A percentile compares a stretch with the other conserved stretches of the same genome.
These are phyloP conservation scores for Chorisops tibialis DNA, from an alignment of 2,888 invertebrate species.

Conservation along the genomic window DNA sequence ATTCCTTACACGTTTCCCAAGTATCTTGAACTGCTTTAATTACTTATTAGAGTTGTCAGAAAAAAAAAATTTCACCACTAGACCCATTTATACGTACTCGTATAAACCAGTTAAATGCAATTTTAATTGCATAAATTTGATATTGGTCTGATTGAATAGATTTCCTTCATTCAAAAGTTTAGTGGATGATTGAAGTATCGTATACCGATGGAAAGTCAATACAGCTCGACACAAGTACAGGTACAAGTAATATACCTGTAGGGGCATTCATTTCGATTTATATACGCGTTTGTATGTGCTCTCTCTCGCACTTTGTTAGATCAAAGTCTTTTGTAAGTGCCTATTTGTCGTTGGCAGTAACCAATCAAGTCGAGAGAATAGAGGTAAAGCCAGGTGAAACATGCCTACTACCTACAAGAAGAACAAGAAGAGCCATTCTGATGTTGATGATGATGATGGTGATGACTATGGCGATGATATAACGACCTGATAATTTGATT, in stretches of 20 bases:
- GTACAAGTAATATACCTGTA: background rate
- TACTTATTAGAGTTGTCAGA: too few species aligned
- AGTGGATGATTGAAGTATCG: conserved; percentile 16
- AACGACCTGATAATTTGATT: conserved; percentile 48
- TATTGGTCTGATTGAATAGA: conserved; percentile 21
- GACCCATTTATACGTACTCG: background rate
- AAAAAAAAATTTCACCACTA: background rate
- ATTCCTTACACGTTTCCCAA: too few species aligned
- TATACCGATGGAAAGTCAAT: conserved; percentile 12
- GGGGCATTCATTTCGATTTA: background rate
- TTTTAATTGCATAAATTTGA: conserved; percentile 8
- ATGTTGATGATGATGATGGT: conserved; percentile 38
- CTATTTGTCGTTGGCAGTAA: conserved; percentile 24
- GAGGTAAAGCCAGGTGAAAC: conserved; percentile 19
- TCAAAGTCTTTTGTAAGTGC: conserved; percentile 24
- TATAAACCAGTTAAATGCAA: background rate
- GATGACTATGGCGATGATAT: conserved; percentile 43
- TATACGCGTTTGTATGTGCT: too few species aligned
- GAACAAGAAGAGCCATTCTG: conserved; percentile 11
- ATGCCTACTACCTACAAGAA: conserved; percentile 1
- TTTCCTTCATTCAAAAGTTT: conserved; percentile 15
- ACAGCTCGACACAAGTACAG: background rate
- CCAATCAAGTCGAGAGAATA: conserved; percentile 24
- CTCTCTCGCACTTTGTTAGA: background rate
- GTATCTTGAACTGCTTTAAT: too few species aligned